Conservation (phyloP, 2,797 vertebrate species). For the Cephalopachus bancanus region DNA sequence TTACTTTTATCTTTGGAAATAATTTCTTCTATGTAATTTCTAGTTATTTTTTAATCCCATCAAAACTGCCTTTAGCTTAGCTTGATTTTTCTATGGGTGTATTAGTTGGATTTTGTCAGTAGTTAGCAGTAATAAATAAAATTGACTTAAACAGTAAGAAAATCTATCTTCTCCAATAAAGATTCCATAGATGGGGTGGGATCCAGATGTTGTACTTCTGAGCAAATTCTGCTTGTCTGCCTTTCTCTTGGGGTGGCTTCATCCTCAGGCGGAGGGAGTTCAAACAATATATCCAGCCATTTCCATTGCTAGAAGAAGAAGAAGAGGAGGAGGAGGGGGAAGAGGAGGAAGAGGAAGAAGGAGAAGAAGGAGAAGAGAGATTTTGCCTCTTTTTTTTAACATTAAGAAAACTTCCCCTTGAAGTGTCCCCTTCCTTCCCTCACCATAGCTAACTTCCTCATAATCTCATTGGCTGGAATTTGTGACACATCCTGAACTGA, state of each 20-base stretch:
- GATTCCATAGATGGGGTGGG: too few species aligned
- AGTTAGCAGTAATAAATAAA: constrained; percentile 42
- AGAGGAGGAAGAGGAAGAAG: too few species aligned
- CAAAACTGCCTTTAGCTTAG: neutral
- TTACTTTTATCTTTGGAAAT: neutral
- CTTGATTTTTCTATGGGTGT: neutral
- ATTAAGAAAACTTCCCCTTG: neutral
- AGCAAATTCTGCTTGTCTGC: neutral
- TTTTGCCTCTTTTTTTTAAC: neutral
- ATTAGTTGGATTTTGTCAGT: neutral
- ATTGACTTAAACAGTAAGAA: neutral
- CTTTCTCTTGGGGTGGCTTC: neutral
- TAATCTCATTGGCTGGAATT: neutral
- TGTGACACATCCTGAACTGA: neutral
- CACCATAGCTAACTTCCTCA: neutral
- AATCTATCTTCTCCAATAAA: constrained; percentile 31
- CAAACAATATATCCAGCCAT: neutral
- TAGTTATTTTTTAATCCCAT: neutral
- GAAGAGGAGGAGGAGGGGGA: too few species aligned
- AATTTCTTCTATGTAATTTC: neutral
- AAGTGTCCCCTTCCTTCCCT: neutral
- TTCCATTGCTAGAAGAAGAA: neutral
- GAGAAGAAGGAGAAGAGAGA: neutral
- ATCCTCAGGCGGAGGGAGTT: neutral
- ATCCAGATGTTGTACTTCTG: neutral